Conservation (phyloP, 2,888 invertebrate species). For the Diadegma fenestrale region DNA sequence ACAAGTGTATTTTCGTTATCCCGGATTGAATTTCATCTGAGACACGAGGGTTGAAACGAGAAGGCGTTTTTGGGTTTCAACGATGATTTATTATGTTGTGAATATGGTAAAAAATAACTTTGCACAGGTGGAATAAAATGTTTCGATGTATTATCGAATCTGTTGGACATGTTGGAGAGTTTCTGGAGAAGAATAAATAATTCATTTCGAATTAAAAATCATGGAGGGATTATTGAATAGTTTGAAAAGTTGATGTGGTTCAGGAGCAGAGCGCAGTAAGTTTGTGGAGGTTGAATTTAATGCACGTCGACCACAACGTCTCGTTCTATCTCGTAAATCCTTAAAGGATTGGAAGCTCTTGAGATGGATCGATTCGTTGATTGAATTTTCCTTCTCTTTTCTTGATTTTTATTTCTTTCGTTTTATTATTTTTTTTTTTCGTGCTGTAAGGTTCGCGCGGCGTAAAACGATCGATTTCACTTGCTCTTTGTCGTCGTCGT, state of each 20-base stretch:
- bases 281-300: slow-evolving; percentile 1
- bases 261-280: background rate
- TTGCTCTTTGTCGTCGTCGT: slow-evolving; percentile 42
- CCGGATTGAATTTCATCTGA: slow-evolving; percentile 1
- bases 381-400: background rate
- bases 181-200: background rate
- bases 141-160: background rate
- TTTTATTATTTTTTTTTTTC: background rate
- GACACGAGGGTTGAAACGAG: background rate
- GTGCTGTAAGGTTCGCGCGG: background rate
- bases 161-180: background rate
- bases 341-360: background rate
- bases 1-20: slow-evolving; percentile 12
- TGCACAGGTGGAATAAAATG: background rate
- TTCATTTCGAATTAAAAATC: background rate
- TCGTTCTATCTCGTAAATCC: background rate
- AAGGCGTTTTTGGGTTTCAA: background rate
- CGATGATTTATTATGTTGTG: background rate
- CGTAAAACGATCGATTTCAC: slow-evolving; percentile 27
- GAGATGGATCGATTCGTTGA: slow-evolving; percentile 10
- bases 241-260: slow-evolving; percentile 3
- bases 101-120: background rate
- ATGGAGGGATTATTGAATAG: background rate
- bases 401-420: background rate
- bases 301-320: background rate